Conservation (phyloP, 92 coral and sea anemone species). For the Meandrina meandrites region DNA sequence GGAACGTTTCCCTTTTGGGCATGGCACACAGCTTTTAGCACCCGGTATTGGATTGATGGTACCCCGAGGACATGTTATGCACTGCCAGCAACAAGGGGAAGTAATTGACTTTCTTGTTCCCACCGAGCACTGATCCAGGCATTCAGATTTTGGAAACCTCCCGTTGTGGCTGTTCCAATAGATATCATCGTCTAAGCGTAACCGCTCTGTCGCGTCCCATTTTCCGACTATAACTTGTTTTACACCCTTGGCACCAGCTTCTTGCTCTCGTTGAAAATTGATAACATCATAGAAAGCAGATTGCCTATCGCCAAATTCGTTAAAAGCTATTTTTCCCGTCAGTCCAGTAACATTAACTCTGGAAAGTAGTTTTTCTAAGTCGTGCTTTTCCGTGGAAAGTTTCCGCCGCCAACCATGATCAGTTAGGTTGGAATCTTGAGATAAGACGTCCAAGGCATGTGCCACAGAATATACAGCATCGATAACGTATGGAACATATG, state of each 20-base stretch:
- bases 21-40: conserved; percentile 11
- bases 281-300: conserved; percentile 5
- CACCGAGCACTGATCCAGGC: conserved; percentile 20
- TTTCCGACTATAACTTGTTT: background rate
- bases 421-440: background rate
- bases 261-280: background rate
- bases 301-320: background rate
- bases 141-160: conserved; percentile 3
- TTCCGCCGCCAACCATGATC: background rate
- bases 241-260: background rate
- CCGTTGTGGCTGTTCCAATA: background rate
- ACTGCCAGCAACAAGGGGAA: conserved; percentile 50
- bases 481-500: background rate
- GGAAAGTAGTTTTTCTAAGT: background rate
- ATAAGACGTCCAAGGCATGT: background rate
- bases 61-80: conserved; percentile 26
- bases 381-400: background rate
- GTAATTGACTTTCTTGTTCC: conserved; percentile 30
- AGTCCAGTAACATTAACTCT: background rate
- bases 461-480: conserved; percentile 29
- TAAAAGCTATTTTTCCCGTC: background rate
- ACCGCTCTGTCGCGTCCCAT: background rate
- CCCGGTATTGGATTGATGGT: conserved; percentile 27
- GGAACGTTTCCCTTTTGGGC: conserved; percentile 19
- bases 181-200: background rate